These are phyloP conservation scores for Lophius americanus DNA, from an alignment of 2,797 vertebrate species.

Conservation along the genomic window DNA sequence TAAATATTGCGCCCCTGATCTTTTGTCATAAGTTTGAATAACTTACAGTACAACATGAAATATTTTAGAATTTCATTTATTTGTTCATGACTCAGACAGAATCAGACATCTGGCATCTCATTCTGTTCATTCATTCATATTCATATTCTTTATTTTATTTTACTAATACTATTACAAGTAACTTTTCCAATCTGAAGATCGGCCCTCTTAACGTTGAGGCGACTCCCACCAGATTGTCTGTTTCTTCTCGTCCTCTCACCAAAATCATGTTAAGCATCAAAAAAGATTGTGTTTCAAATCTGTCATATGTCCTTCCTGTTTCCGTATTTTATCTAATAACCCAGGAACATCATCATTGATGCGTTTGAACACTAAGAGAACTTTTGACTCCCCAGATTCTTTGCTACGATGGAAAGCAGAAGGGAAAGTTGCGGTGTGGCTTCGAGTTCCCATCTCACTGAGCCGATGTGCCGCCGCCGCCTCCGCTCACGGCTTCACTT, in stretches of 20 bases:
- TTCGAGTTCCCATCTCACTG: constrained; percentile 87
- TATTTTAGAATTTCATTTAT: too few relatives aligned
- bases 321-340: constrained; percentile 1
- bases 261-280: background rate
- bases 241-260: constrained; percentile 2
- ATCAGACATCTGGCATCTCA: too few relatives aligned
- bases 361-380: background rate
- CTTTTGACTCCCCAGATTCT: constrained; percentile 70
- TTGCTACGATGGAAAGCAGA: constrained; percentile 84
- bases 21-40: too few relatives aligned
- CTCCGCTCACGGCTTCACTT: constrained; percentile 86
- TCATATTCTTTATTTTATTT: too few relatives aligned
- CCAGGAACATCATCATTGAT: background rate
- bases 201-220: background rate
- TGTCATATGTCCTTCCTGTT: background rate
- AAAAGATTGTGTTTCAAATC: background rate
- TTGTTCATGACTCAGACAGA: too few relatives aligned
- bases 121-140: too few relatives aligned
- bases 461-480: constrained; percentile 83
- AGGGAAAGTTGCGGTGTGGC: constrained; percentile 86
- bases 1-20: too few relatives aligned
- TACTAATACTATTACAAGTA: too few relatives aligned
- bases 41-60: too few relatives aligned
- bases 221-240: background rate
- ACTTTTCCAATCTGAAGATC: background rate